Evolutionary conservation across 53 echinoderm and acorn worm species (phyloP), one percentile per base, ranked within the genome.

Genomic region (Echinarachnius parma): DNA sequence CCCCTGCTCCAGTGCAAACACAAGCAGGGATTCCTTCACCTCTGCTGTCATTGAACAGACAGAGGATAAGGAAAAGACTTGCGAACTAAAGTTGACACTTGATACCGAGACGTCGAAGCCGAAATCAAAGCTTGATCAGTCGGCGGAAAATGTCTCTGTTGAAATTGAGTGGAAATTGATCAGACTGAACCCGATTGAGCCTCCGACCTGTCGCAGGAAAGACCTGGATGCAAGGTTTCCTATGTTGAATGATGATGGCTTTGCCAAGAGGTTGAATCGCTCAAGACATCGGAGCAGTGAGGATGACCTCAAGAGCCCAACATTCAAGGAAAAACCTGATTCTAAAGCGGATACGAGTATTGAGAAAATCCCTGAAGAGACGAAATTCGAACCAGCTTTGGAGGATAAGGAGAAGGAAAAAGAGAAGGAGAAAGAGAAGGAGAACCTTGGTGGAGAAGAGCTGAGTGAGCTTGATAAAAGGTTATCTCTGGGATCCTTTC

Each of bases 91-190:
- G 66, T 21, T 20, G 31, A 48, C 50, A 13, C 11, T 13, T 3
- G 74, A 72, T 26, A 33, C 74, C 2, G 74, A 72, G n/a, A 57
- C 42, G 7, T 14, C 55, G 15, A 72, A 72, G 44, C 18, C 55
- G 0, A 72, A 72, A 57, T 39, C 74, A 26, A 72, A 72, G 29
- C 56, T 56, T 37, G 74, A 72, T 4, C 74, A 55, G 46, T 36
- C 74, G 5, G 31, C 81, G 16, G 87, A 87, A 11, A 70, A 56
- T 49, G 46, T 77, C 36, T 65, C 78, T 30, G 81, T 85, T 37
- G 88, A 88, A 54, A 88, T 92, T 53, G 85, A 81, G 45, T 92
- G 92, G 92, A 92, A 88, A 48, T 77, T 92, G 37, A 87, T 82
- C 14, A 78, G 84, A 14, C 75, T 92, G 31, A 66, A 78, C 28